phyloP scores from a whole-genome alignment of 1,140 invertebrate genomes.

The Campoletis sonorensis region DNA sequence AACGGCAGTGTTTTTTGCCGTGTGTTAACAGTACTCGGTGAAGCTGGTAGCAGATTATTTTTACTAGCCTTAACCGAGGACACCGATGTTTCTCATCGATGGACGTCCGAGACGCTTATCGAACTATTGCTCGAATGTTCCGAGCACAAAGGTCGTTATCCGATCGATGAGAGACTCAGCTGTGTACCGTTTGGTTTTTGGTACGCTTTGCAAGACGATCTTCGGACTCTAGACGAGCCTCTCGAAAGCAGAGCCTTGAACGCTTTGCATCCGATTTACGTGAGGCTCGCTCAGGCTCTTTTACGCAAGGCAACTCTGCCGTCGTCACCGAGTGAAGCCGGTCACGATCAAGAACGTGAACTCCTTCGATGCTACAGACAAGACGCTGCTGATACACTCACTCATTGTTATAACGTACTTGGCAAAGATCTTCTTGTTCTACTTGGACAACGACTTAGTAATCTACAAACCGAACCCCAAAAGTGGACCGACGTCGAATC shows the following conservation, averaged over 20 bases:
- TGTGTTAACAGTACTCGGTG: conserved; percentile 69
- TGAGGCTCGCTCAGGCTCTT: conserved; percentile 80
- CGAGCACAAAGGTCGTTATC: conserved; percentile 88
- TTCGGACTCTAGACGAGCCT: conserved; percentile 76
- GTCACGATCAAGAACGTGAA: conserved; percentile 87
- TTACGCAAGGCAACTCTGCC: conserved; percentile 82
- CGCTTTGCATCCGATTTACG: conserved; percentile 82
- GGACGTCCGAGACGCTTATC: conserved; percentile 76
- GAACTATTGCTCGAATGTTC: conserved; percentile 85
- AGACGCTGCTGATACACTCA: conserved; percentile 92
- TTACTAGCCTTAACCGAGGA: conserved; percentile 68
- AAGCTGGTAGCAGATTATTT: conserved; percentile 66
- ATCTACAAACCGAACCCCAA: conserved; percentile 59
- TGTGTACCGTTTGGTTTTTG: conserved; percentile 92
- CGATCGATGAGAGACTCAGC: conserved; percentile 87
- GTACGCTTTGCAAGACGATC: conserved; percentile 91
- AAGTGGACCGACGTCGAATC: conserved; percentile 85
- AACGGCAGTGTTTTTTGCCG: conserved; percentile 66
- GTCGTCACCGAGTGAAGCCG: conserved; percentile 63
- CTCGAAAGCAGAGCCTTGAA: conserved; percentile 74
- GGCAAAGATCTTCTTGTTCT: conserved; percentile 83
- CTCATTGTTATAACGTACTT: conserved; percentile 90
- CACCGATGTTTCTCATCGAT: conserved; percentile 67
- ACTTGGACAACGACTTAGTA: conserved; percentile 78
- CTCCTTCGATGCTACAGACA: conserved; percentile 92